Percentiles rank a stretch among this genome's conserved stretches.
Conservation (phyloP, 2,113 vertebrate species). For the Pipra filicauda region DNA sequence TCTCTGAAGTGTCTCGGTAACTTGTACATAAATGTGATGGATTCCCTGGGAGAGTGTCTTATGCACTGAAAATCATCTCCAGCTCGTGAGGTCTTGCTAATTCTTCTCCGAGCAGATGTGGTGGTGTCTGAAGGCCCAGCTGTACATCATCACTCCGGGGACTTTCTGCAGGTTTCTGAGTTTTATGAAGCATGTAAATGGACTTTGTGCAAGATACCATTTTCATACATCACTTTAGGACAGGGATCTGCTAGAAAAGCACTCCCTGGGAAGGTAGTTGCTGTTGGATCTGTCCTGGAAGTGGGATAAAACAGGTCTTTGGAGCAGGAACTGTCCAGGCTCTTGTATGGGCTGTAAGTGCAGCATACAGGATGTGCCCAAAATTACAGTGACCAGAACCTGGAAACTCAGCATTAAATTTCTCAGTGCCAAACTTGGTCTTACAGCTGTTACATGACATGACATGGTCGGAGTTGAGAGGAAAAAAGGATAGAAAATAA, state of each 20-base stretch:
- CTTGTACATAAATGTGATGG: constrained; percentile 44
- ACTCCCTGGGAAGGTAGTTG: neutral
- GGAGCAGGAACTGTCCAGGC: neutral
- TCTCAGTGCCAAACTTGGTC: accelerated
- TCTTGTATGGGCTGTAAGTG: neutral
- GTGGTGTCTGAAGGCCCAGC: constrained; percentile 18
- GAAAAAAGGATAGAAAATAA: neutral
- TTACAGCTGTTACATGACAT: neutral
- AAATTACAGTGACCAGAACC: neutral
- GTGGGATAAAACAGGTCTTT: neutral
- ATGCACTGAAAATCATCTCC: constrained; percentile 20
- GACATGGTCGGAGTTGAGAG: accelerated
- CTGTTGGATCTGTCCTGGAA: neutral
- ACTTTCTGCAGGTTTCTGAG: neutral
- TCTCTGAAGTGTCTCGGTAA: constrained; percentile 3
- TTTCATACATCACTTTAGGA: constrained; percentile 24
- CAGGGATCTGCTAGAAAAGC: neutral
- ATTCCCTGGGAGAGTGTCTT: constrained; percentile 28
- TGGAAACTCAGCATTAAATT: neutral
- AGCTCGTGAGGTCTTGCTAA: constrained; percentile 3
- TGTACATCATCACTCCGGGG: constrained; percentile 1
- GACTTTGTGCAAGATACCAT: constrained; percentile 6
- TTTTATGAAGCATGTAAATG: constrained; percentile 55
- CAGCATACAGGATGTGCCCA: neutral
- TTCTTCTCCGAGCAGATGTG: constrained; percentile 46